Percentiles rank a stretch among this genome's conserved stretches.
Conservation (phyloP, 2,797 vertebrate species). For the Lagorchestes hirsutus region DNA sequence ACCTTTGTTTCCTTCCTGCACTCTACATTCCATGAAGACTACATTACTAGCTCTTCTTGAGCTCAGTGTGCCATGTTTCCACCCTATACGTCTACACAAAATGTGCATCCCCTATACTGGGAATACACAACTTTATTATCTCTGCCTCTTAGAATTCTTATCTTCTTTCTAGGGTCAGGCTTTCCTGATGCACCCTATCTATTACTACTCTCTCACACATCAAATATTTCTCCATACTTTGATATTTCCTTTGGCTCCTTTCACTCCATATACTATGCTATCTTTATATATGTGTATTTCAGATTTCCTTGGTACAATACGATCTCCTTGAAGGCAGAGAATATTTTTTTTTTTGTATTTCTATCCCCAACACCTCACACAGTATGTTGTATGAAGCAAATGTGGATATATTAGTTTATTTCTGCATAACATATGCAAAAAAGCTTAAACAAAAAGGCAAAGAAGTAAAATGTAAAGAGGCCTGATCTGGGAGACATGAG, state of each 20-base stretch:
- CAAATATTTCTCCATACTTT: background rate
- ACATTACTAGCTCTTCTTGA: background rate
- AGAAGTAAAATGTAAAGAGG: fast-evolving
- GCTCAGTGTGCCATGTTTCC: background rate
- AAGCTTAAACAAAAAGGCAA: background rate
- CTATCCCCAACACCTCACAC: background rate
- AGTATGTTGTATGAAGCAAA: background rate
- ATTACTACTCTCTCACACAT: background rate
- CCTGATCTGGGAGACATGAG: background rate
- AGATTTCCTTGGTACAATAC: background rate
- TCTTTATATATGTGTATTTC: background rate
- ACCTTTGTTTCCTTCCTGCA: background rate
- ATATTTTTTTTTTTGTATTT: background rate
- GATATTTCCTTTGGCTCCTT: background rate
- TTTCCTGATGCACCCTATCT: background rate
- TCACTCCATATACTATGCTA: background rate
- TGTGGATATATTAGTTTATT: background rate
- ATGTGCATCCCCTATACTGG: background rate
- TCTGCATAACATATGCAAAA: background rate
- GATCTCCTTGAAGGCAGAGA: background rate
- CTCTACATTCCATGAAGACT: background rate
- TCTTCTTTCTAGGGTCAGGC: background rate
- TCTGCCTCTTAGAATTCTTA: background rate
- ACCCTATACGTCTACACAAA: background rate
- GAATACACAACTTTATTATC: background rate